These are phyloP conservation scores for Buceros bicornis DNA, from an alignment of 2,797 vertebrate species.

Conservation along the genomic window DNA sequence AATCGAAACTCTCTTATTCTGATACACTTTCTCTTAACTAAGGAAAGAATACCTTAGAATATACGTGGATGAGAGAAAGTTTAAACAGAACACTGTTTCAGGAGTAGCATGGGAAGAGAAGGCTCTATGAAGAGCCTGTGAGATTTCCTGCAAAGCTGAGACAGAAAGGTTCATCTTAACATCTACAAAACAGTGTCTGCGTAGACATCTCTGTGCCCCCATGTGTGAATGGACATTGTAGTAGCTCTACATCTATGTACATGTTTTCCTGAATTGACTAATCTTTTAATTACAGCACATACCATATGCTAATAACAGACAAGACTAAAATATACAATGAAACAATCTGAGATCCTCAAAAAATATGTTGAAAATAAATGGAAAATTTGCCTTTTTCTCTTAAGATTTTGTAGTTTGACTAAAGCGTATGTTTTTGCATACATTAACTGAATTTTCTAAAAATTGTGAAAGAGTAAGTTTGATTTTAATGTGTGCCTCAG, in stretches of 20 bases:
- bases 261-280: neutral
- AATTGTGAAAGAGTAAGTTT: neutral
- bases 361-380: neutral
- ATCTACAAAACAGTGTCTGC: neutral
- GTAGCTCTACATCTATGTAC: neutral
- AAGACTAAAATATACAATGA: neutral
- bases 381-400: neutral
- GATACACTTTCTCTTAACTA: neutral
- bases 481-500: neutral
- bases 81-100: neutral
- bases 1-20: neutral
- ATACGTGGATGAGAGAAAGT: neutral
- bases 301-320: neutral
- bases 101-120: neutral
- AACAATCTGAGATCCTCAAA: neutral
- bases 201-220: neutral
- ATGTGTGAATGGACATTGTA: neutral
- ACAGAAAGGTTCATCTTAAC: neutral
- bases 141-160: neutral
- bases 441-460: neutral
- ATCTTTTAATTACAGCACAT: neutral
- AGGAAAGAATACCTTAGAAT: neutral
- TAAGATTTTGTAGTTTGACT: neutral
- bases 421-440: neutral
- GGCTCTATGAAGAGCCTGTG: neutral